These are phyloP conservation scores for Leptopilina boulardi DNA, from an alignment of 1,140 invertebrate genomes.

Conservation along the genomic window DNA sequence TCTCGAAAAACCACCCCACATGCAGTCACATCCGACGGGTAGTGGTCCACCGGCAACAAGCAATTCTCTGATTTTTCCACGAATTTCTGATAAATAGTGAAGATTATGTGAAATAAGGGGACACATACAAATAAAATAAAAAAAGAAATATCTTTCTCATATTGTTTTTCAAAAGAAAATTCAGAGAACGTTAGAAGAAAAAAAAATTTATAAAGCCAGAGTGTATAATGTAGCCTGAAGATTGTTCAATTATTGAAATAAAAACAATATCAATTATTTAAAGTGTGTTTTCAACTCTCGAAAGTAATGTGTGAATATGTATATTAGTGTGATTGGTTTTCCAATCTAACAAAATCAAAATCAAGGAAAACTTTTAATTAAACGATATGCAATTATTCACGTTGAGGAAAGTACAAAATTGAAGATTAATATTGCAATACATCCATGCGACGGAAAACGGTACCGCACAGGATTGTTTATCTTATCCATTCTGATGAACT, in stretches of 20 bases:
- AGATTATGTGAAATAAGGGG: neutral
- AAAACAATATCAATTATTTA: slow-evolving; percentile 14
- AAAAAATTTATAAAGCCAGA: neutral
- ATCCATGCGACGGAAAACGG: slow-evolving; percentile 24
- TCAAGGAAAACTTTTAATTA: neutral
- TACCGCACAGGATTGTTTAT: slow-evolving; percentile 9
- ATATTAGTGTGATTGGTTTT: neutral
- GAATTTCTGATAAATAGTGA: neutral
- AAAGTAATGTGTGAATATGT: slow-evolving; percentile 12
- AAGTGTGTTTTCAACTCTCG: slow-evolving; percentile 29
- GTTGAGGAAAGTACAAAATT: neutral
- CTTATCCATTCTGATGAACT: neutral
- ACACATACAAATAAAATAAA: slow-evolving; percentile 4
- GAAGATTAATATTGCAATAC: neutral
- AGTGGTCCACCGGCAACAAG: slow-evolving; percentile 71
- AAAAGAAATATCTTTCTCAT: neutral
- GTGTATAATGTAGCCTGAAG: neutral
- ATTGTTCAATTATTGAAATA: neutral
- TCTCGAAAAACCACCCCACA: slow-evolving; percentile 53
- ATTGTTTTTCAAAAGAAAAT: neutral
- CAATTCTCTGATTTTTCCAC: slow-evolving; percentile 50
- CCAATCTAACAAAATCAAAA: neutral
- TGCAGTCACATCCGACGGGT: slow-evolving; percentile 61
- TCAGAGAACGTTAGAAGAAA: slow-evolving; percentile 19
- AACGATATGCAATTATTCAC: neutral